These are phyloP conservation scores for Machaerirhynchus nigripectus DNA, from an alignment of 2,113 vertebrate genomes.

Conservation along the genomic window DNA sequence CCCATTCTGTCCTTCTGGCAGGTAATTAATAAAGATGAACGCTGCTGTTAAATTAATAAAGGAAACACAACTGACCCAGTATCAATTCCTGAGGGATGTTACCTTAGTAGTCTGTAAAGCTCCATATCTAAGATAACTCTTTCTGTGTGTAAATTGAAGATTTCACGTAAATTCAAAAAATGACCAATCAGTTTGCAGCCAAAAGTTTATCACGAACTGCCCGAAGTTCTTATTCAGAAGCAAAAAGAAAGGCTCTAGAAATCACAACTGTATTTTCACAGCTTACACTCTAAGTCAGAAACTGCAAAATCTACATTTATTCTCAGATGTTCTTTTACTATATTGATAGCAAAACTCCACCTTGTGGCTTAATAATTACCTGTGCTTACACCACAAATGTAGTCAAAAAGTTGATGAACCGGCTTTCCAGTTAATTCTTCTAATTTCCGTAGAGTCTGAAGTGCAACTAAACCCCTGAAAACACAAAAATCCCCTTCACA, in stretches of 20 bases:
- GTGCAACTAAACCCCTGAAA: conserved; percentile 90
- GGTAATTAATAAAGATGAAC: not conserved
- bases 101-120: not conserved
- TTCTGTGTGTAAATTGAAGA: not conserved
- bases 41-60: not conserved
- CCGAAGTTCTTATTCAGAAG: not conserved
- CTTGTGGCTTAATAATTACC: conserved; percentile 70
- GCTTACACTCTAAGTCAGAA: not conserved
- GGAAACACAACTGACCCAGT: not conserved
- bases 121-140: not conserved
- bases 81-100: not conserved
- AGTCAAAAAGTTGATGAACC: conserved; percentile 93
- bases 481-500: not conserved
- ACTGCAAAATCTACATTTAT: not conserved
- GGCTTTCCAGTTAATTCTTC: conserved; percentile 91
- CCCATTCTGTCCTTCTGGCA: not conserved
- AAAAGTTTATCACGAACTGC: not conserved
- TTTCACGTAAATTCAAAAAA: not conserved
- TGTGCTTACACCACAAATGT: conserved; percentile 98
- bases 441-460: conserved; percentile 90
- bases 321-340: not conserved
- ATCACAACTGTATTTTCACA: not conserved
- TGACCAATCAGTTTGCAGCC: not conserved
- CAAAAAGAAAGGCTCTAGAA: not conserved
- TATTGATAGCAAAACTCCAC: not conserved